Percentiles rank a stretch among this genome's conserved stretches.
These are phyloP conservation scores for Hyperopisus bebe DNA, from an alignment of 2,113 vertebrate species.

Conservation along the genomic window DNA sequence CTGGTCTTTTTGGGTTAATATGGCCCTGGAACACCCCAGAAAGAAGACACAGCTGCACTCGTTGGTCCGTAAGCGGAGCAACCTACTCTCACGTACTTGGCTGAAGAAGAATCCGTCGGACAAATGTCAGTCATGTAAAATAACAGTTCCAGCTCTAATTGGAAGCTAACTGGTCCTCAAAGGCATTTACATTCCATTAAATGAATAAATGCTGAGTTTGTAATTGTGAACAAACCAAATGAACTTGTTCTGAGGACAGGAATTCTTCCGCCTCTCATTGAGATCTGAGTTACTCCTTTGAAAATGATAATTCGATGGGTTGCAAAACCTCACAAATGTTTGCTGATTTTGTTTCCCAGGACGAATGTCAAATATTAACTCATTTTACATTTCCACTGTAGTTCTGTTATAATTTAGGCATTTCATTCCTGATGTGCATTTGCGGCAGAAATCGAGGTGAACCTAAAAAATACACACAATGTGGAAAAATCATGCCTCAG, in stretches of 20 bases:
- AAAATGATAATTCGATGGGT: constrained; percentile 40
- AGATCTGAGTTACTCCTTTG: constrained; percentile 21
- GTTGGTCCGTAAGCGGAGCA: background rate
- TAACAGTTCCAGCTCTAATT: background rate
- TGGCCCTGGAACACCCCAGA: background rate
- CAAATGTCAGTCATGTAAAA: background rate
- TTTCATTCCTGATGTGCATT: constrained; percentile 14
- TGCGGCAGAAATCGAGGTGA: background rate
- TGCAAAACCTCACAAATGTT: constrained; percentile 51
- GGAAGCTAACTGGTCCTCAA: background rate
- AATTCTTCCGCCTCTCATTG: background rate
- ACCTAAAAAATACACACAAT: background rate
- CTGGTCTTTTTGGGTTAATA: constrained; percentile 5
- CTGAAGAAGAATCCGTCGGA: background rate
- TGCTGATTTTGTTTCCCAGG: constrained; percentile 51
- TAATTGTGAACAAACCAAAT: background rate
- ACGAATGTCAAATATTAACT: constrained; percentile 56
- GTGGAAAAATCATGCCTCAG: constrained; percentile 21
- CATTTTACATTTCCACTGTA: constrained; percentile 23
- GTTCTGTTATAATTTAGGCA: constrained; percentile 26
- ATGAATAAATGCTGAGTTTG: background rate
- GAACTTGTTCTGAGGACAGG: background rate
- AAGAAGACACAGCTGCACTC: constrained; percentile 20
- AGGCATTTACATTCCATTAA: background rate
- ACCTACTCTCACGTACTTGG: background rate